Evolutionary conservation across 1,140 invertebrate species (phyloP).

Genomic region (Rhyzopertha dominica): DNA sequence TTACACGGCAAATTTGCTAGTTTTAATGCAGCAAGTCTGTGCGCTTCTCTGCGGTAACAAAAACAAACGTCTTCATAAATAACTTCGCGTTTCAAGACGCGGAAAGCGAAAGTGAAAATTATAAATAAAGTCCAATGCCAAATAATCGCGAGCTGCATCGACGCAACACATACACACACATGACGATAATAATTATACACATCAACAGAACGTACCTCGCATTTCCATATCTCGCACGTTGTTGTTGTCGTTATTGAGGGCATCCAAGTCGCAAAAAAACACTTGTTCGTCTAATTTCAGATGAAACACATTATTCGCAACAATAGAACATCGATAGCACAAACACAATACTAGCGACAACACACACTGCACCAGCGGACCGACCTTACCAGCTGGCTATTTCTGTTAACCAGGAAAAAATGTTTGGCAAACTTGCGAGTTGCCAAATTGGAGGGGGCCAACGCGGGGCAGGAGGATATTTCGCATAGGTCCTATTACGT

Average conservation of each 20-base stretch:
- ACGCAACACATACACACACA: too few species aligned
- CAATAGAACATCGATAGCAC: slow-evolving; percentile 1
- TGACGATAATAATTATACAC: background rate
- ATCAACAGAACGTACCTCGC: slow-evolving; percentile 21
- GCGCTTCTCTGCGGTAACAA: too few species aligned
- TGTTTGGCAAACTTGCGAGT: slow-evolving; percentile 27
- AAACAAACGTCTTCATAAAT: too few species aligned
- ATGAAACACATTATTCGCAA: slow-evolving; percentile 6
- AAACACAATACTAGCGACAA: background rate
- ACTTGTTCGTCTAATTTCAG: too few species aligned
- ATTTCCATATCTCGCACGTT: slow-evolving; percentile 32
- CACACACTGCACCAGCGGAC: slow-evolving; percentile 11
- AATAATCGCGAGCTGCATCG: too few species aligned
- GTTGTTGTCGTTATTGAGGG: too few species aligned
- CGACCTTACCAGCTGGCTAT: slow-evolving; percentile 35
- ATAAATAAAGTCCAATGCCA: too few species aligned
- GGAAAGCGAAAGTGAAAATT: too few species aligned
- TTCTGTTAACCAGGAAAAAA: slow-evolving; percentile 44
- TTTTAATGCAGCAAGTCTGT: too few species aligned
- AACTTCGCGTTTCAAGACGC: too few species aligned
- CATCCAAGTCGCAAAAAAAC: too few species aligned
- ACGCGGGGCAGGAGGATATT: slow-evolving; percentile 21
- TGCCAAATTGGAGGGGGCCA: slow-evolving; percentile 29
- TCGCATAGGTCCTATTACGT: slow-evolving; percentile 31
- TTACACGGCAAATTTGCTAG: too few species aligned